Evolutionary conservation across 2,797 vertebrate species (phyloP).

Genomic region (Coreius guichenoti): DNA sequence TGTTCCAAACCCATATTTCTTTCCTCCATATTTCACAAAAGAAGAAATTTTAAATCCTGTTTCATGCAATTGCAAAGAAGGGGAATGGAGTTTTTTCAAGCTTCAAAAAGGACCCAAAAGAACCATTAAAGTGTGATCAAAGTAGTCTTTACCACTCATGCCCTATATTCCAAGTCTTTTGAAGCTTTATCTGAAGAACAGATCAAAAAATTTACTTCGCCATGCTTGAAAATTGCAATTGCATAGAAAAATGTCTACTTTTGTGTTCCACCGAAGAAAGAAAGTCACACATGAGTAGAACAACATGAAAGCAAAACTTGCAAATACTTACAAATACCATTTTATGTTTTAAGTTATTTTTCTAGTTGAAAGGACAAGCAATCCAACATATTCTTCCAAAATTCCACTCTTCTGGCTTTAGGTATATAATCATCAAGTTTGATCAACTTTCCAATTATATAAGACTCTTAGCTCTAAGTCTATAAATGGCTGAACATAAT

Average conservation of each 20-base stretch:
- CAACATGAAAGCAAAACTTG: background rate
- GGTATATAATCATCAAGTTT: too few species aligned
- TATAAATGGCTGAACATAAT: too few species aligned
- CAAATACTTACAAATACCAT: background rate
- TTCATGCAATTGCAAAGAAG: background rate
- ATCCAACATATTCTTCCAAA: too few species aligned
- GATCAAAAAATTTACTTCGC: background rate
- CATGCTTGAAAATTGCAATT: background rate
- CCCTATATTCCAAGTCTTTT: background rate
- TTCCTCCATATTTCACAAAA: background rate
- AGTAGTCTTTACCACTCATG: background rate
- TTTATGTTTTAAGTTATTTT: too few species aligned
- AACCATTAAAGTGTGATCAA: background rate
- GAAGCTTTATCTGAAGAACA: background rate
- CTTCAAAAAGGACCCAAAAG: background rate
- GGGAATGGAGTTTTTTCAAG: background rate
- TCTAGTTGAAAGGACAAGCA: too few species aligned
- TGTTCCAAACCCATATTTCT: background rate
- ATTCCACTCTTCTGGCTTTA: too few species aligned
- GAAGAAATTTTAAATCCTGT: background rate
- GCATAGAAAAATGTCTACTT: background rate
- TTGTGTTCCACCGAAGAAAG: background rate
- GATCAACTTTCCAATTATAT: too few species aligned
- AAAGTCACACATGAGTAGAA: background rate
- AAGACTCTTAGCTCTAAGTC: too few species aligned